Evolutionary conservation across 2,797 vertebrate species (phyloP).

Genomic region (Phataginus tetradactyla): DNA sequence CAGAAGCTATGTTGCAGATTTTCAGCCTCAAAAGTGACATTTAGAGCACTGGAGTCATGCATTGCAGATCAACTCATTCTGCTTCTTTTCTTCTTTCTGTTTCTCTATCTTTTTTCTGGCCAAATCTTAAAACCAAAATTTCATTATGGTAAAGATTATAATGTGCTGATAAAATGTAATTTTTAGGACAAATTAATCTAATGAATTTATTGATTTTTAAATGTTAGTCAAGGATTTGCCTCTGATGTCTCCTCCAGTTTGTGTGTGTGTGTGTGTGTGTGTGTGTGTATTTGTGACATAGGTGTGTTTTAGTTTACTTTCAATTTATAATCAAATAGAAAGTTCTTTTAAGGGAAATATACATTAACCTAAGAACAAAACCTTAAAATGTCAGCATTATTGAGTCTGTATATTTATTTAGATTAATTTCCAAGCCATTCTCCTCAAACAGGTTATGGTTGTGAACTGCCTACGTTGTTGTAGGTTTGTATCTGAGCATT

Average conservation of each 20-base stretch:
- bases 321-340: background rate
- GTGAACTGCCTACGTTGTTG: background rate
- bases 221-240: background rate
- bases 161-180: background rate
- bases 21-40: background rate
- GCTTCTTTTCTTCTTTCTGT: background rate
- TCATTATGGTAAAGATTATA: background rate
- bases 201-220: background rate
- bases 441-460: background rate
- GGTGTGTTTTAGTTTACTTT: background rate
- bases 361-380: background rate
- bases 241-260: background rate
- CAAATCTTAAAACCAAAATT: slow-evolving; percentile 2
- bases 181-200: background rate
- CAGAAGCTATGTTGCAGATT: background rate
- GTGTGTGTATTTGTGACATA: background rate
- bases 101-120: background rate
- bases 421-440: background rate
- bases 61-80: background rate
- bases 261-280: background rate
- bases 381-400: background rate
- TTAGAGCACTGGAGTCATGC: background rate
- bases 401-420: background rate
- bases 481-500: background rate
- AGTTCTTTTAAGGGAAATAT: background rate